Evolutionary conservation across 2,113 vertebrate species (phyloP), one percentile per base, ranked within the genome.

Genomic region (Myrmophylax atrothorax): DNA sequence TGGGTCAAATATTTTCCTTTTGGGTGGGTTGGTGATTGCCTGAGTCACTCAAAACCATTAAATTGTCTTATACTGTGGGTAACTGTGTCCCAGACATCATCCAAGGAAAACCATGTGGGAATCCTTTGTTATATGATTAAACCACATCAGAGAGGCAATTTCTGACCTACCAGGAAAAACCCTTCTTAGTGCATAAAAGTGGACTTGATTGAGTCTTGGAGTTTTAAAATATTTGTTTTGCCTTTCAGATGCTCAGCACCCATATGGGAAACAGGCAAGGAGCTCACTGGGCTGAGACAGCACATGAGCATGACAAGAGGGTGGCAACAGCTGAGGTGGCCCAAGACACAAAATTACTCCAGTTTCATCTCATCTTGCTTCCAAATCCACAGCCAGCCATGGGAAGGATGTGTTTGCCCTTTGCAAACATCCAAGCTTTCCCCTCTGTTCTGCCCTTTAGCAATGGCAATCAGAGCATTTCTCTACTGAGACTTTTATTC

Each of bases 331-430:
- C 40, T 62, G 47, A 87, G 49, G 37, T 82, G 66, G 37, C 31
- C 66, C 55, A 76, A 83, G 46, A 88, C 24, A 52, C 29, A 56
- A 33, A 37, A 17, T 53, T 11, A 66, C 7, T 74, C 40, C 0
- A 0, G 1, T 29, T 87, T 53, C 42, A 77, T 74, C 56, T 75
- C 40, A 38, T 37, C 42, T 84, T 52, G 25, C 64, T 73, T 84
- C 78, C 47, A 68, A 62, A 62, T 9, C 67, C 1, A 0, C 68
- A 56, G 28, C 0, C 0, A 69, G 53, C 52, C 38, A 29, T 0
- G 0, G 31, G 50, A 77, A 18, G 18, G 59, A 77, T 2, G 7
- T 55, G 38, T 70, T 74, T 93, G 64, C 69, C 56, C 83, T 94
- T 92, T 93, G 50, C 76, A 72, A 78, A 58, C 83, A 88, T 82